These are phyloP conservation scores for Platalea minor DNA, from an alignment of 2,797 vertebrate species.

Conservation along the genomic window DNA sequence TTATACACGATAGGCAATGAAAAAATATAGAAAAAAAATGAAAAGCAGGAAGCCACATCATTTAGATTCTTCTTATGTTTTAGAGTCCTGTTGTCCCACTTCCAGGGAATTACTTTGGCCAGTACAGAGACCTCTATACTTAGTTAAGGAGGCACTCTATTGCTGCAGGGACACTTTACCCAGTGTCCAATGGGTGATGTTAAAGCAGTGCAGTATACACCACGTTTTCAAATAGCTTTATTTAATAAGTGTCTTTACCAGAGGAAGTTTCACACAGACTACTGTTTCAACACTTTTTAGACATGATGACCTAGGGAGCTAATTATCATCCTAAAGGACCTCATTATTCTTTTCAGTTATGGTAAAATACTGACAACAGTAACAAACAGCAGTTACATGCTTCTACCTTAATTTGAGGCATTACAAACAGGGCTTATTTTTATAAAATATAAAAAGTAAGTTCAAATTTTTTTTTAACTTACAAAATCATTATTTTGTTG, in stretches of 20 bases:
- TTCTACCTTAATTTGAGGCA: background rate
- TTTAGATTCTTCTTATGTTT: background rate
- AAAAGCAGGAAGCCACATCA: background rate
- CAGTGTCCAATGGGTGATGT: background rate
- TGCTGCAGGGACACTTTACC: background rate
- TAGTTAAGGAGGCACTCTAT: background rate
- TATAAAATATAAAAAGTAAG: background rate
- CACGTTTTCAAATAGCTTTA: background rate
- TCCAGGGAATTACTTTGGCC: background rate
- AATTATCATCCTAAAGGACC: slow-evolving; percentile 20
- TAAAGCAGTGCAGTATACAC: background rate
- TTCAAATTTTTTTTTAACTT: background rate
- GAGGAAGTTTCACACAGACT: background rate
- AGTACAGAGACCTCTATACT: background rate
- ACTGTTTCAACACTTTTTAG: slow-evolving; percentile 5
- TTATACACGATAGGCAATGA: background rate
- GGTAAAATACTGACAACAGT: background rate
- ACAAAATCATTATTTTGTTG: background rate
- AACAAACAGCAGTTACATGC: background rate
- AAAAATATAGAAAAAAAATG: background rate
- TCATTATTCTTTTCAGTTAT: slow-evolving; percentile 31
- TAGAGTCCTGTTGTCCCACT: background rate
- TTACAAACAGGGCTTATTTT: background rate
- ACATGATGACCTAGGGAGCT: background rate
- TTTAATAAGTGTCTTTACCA: slow-evolving; percentile 2